Evolutionary conservation across 2,888 invertebrate species (phyloP), one percentile per base, ranked within the genome.

Genomic region (Rotaria socialis): DNA sequence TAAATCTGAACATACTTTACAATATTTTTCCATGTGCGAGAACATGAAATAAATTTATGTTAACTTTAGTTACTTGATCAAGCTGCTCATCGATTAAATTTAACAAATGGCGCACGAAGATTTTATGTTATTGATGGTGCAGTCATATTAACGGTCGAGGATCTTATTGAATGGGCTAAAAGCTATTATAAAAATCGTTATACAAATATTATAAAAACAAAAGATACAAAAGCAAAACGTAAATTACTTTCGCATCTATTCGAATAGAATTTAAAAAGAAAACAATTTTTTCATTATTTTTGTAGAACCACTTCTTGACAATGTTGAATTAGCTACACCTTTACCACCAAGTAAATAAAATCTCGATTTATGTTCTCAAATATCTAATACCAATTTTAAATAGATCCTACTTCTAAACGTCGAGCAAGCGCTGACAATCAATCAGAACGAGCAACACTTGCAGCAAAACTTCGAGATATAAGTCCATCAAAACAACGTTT

Each of bases 81-180:
- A 88, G 89, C 89, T 85, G 90, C 90, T 24, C 85, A 88, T 67
- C 88, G 90, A 60, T 89, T 91, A 50, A 88, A 88, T 10, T 87
- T 91, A 88, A 89, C 87, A 85, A 89, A 88, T 87, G 90, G 90
- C 22, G 90, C 90, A 0, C 88, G 90, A 0, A 88, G 90, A 47
- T 88, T 91, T 85, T 91, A 90, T 87, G 89, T 90, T 7, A 89
- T 89, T 84, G 90, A 91, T 87, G 91, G 91, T 0, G 89, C 88
- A 0, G 85, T 90, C 84, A 88, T 91, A 22, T 88, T 91, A 75
- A 90, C 90, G 86, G 88, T 90, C 8, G 90, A 90, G 55, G 91
- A 91, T 87, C 89, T 91, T 7, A 88, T 90, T 6, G 88, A 89
- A 55, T 90, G 90, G 89, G 90, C 86, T 24, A 85, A 85, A 52